These are phyloP conservation scores for Pica pica DNA, from an alignment of 2,113 vertebrate genomes.

Conservation along the genomic window DNA sequence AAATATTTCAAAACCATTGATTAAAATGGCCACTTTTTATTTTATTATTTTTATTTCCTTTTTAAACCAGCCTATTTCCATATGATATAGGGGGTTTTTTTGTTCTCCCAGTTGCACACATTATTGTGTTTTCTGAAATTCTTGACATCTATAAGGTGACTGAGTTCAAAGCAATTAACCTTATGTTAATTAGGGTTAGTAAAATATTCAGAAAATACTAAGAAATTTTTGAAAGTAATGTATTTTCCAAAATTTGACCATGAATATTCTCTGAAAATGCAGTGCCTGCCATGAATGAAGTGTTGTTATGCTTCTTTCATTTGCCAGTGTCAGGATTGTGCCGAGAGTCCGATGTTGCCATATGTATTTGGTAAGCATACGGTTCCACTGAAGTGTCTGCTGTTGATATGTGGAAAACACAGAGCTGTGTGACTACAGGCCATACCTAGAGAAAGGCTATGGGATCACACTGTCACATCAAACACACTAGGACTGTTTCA, in stretches of 20 bases:
- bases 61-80: background rate
- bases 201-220: background rate
- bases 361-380: accelerated
- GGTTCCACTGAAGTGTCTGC: background rate
- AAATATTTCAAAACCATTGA: background rate
- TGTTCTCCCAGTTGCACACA: background rate
- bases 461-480: background rate
- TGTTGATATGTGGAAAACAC: background rate
- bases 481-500: background rate
- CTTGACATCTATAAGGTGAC: background rate
- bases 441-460: background rate
- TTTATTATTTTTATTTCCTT: background rate
- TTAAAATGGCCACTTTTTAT: background rate
- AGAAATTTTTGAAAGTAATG: background rate
- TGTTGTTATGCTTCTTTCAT: background rate
- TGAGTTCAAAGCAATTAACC: background rate
- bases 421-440: background rate
- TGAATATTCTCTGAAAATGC: background rate
- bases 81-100: background rate
- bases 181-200: background rate
- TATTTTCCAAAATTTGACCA: background rate
- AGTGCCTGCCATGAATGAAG: background rate
- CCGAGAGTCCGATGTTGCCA: background rate
- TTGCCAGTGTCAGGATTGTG: background rate
- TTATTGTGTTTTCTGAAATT: background rate